Percentiles rank a stretch among this genome's conserved stretches.
These are phyloP conservation scores for Platynereis dumerilii DNA, from an alignment of 2,888 invertebrate genomes.

Conservation along the genomic window DNA sequence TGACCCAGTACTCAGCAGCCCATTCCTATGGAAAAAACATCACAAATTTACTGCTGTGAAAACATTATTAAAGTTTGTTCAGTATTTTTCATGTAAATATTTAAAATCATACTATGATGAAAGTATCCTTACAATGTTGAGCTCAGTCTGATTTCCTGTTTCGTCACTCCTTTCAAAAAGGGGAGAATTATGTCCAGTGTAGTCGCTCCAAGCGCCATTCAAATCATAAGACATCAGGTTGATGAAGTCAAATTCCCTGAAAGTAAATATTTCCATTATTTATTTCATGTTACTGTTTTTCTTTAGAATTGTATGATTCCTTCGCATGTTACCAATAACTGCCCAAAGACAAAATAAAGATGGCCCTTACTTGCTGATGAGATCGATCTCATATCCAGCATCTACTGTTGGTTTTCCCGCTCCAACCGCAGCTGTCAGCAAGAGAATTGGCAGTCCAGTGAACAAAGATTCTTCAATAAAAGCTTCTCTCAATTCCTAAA, in stretches of 20 bases:
- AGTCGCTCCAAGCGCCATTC: slow-evolving; percentile 18
- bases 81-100: neutral
- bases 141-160: neutral
- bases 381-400: slow-evolving; percentile 21
- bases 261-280: too few relatives aligned
- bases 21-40: neutral
- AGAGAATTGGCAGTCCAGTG: slow-evolving; percentile 41
- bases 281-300: too few relatives aligned
- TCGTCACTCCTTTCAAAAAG: slow-evolving; percentile 11
- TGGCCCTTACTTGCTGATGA: slow-evolving; percentile 19
- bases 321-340: too few relatives aligned
- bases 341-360: too few relatives aligned
- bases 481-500: slow-evolving; percentile 32
- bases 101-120: neutral
- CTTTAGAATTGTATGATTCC: too few relatives aligned
- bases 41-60: neutral
- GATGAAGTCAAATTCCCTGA: slow-evolving; percentile 25
- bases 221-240: too few relatives aligned
- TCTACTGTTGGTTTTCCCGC: slow-evolving; percentile 43
- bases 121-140: slow-evolving; percentile 15
- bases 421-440: slow-evolving; percentile 52
- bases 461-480: slow-evolving; percentile 44
- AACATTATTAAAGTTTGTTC: neutral
- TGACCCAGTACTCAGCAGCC: slow-evolving; percentile 16
- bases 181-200: slow-evolving; percentile 24